Evolutionary conservation across 2,113 vertebrate genomes (phyloP), one percentile per base, ranked within the genome.

Genomic region (Columba janthina): DNA sequence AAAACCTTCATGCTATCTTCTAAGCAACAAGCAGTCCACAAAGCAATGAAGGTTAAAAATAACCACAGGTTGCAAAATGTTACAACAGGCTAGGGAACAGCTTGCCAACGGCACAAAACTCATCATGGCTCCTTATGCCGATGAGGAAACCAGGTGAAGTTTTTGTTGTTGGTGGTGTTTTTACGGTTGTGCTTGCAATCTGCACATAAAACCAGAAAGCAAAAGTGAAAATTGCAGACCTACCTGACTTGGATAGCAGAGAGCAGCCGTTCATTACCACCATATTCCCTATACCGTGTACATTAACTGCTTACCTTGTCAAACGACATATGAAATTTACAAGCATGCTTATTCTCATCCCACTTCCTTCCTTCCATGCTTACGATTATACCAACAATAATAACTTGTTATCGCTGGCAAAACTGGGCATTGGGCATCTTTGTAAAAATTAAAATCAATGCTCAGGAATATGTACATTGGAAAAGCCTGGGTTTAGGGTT

Each of bases 81-180:
- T 72, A 6, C 9, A 89, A 57, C 15, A 64, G 26, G 17, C 29
- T 42, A 16, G 1, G 11, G 21, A 92, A 64, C 2, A 4, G 32
- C 50, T 87, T 51, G 50, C 20, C 36, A 9, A 61, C n/a, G 31
- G 42, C 31, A 64, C 11, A 72, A 36, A 79, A 31, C 9, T 46
- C 2, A 1, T 40, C 18, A 46, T 0, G 4, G 62, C 29, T 72
- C 9, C 9, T 80, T 44, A 16, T 17, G 38, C 16, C n/a, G 56
- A 40, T 22, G 11, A 69, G 32, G 29, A 81, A 73, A 73, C 5
- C 18, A 77, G 34, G 19, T 46, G 11, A 89, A 12, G 22, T 14
- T 31, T 11, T 25, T 32, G 44, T 19, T 19, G 44, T 9, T 46
- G 44, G 44, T 66, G 58, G 10, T 16, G 5, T 76, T 57, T 34